These are phyloP conservation scores for Malurus alboscapulatus DNA, from an alignment of 2,113 vertebrate species.

Conservation along the genomic window DNA sequence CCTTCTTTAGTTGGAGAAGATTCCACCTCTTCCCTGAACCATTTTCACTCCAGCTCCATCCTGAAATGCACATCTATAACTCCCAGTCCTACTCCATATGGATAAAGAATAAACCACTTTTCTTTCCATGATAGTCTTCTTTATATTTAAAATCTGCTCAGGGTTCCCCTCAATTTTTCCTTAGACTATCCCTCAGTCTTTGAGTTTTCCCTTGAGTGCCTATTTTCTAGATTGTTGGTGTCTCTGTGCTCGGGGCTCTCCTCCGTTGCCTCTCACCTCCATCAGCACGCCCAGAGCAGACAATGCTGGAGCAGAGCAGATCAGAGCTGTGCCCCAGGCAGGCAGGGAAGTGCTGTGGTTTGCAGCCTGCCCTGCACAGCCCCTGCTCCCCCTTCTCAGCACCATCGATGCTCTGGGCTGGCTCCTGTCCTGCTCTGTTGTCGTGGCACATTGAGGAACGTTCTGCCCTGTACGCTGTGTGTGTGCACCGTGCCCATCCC, in stretches of 20 bases:
- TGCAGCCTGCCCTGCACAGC: neutral
- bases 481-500: neutral
- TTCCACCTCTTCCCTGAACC: neutral
- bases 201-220: neutral
- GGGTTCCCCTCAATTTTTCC: neutral
- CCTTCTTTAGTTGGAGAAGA: neutral
- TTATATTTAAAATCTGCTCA: neutral
- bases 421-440: neutral
- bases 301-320: neutral
- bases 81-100: neutral
- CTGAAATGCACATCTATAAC: neutral
- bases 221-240: neutral
- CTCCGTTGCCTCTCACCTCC: neutral
- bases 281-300: rapidly evolving
- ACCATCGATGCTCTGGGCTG: rapidly evolving
- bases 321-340: neutral
- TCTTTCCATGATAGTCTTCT: neutral
- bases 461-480: neutral
- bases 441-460: neutral
- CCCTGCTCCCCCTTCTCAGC: neutral
- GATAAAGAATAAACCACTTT: neutral
- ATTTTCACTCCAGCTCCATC: neutral
- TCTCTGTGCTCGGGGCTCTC: neutral
- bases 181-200: neutral
- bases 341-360: neutral